Percentiles rank a stretch among this genome's conserved stretches.
phyloP scores from a whole-genome alignment of 2,113 vertebrate species.

The Trogon surrucura region DNA sequence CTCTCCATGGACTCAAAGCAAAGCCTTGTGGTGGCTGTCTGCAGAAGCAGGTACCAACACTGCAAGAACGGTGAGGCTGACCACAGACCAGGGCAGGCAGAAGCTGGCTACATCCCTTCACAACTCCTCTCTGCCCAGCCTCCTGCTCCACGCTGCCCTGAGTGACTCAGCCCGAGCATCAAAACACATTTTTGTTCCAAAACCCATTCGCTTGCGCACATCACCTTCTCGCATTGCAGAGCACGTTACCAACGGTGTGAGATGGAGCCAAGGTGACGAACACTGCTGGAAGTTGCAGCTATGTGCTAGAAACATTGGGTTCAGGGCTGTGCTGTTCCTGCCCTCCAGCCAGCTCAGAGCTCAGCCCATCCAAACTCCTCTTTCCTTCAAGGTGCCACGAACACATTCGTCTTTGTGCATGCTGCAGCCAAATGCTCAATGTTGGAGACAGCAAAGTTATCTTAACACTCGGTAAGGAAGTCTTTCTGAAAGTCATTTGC shows the following conservation, averaged over 20 bases:
- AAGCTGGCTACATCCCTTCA: neutral
- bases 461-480: neutral
- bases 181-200: neutral
- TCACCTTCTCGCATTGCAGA: fast-evolving
- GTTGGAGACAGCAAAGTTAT: neutral
- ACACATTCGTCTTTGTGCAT: neutral
- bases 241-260: neutral
- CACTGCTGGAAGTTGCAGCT: neutral
- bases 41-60: neutral
- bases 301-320: too few relatives aligned
- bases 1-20: neutral
- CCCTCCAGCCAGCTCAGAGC: neutral
- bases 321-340: neutral
- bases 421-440: neutral
- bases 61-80: neutral
- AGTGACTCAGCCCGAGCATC: neutral
- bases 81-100: neutral
- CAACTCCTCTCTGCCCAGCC: neutral
- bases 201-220: fast-evolving
- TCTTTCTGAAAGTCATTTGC: neutral
- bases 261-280: neutral
- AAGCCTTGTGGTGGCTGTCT: neutral
- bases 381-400: neutral
- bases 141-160: neutral
- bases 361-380: neutral